These are phyloP conservation scores for Meloe dianella DNA, from an alignment of 2,888 invertebrate genomes.

Conservation along the genomic window DNA sequence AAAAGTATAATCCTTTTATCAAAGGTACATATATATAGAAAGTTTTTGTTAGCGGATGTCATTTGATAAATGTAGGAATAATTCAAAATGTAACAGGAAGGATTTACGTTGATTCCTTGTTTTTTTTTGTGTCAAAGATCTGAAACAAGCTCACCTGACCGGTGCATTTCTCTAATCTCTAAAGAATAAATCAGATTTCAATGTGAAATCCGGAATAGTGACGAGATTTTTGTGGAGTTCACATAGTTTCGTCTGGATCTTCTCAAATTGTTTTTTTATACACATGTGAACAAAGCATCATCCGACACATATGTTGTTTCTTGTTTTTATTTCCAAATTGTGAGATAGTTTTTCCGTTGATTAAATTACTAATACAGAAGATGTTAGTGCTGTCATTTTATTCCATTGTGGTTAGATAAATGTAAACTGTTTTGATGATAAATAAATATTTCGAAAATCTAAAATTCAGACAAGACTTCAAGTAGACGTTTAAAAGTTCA, in stretches of 20 bases:
- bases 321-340: not conserved
- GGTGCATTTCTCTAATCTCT: not conserved
- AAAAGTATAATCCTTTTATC: no score
- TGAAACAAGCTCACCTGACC: not conserved
- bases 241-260: not conserved
- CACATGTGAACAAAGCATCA: not conserved
- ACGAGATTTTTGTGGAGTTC: not conserved
- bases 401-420: not conserved
- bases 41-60: not conserved
- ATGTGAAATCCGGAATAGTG: not conserved
- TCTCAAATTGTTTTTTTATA: not conserved
- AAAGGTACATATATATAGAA: not conserved
- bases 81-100: not conserved
- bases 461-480: not conserved
- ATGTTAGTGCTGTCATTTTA: not conserved
- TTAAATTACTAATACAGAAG: not conserved
- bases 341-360: not conserved
- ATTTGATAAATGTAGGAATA: not conserved
- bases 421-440: not conserved
- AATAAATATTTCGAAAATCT: not conserved
- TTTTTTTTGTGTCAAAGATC: not conserved
- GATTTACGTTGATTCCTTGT: not conserved
- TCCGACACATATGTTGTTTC: not conserved
- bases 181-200: not conserved
- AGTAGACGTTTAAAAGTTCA: conserved; percentile 31